These are phyloP conservation scores for Tetragnatha montana DNA, from an alignment of 2,888 invertebrate genomes.

Conservation along the genomic window DNA sequence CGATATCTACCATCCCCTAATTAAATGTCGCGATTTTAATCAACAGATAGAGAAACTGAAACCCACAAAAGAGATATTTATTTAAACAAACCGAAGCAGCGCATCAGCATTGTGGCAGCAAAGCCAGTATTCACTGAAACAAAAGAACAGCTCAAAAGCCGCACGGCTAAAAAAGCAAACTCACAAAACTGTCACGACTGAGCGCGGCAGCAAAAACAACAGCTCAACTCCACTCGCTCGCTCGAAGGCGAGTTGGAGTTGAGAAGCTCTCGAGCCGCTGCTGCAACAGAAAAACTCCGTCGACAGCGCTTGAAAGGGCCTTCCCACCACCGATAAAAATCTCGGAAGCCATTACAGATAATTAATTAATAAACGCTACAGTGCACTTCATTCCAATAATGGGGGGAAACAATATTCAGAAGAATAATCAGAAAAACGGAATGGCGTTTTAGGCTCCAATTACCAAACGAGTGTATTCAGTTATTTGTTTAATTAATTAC, in stretches of 20 bases:
- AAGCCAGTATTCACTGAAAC: background rate
- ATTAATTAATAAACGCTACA: slow-evolving; percentile 61
- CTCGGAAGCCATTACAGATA: slow-evolving; percentile 60
- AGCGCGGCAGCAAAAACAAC: background rate
- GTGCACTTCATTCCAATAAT: slow-evolving; percentile 53
- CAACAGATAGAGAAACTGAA: too few relatives aligned
- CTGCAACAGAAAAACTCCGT: background rate
- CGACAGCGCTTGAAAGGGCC: slow-evolving; percentile 13
- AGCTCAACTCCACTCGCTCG: background rate
- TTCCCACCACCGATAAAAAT: slow-evolving; percentile 52
- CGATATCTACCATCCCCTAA: too few relatives aligned
- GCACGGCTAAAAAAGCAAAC: background rate
- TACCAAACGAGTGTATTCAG: slow-evolving; percentile 32
- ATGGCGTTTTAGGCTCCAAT: slow-evolving; percentile 48
- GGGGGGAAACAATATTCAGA: background rate
- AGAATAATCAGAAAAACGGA: slow-evolving; percentile 30
- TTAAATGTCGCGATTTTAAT: too few relatives aligned
- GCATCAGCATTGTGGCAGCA: too few relatives aligned
- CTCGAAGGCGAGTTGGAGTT: background rate
- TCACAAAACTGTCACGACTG: background rate
- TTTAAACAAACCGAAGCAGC: too few relatives aligned
- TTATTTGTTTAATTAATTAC: slow-evolving; percentile 63
- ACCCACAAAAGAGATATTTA: too few relatives aligned
- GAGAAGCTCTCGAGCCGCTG: background rate
- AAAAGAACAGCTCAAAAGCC: background rate